Base-by-base conservation (phyloP, 2,113 vertebrate species). In the Nesogale talazaci region DNA sequence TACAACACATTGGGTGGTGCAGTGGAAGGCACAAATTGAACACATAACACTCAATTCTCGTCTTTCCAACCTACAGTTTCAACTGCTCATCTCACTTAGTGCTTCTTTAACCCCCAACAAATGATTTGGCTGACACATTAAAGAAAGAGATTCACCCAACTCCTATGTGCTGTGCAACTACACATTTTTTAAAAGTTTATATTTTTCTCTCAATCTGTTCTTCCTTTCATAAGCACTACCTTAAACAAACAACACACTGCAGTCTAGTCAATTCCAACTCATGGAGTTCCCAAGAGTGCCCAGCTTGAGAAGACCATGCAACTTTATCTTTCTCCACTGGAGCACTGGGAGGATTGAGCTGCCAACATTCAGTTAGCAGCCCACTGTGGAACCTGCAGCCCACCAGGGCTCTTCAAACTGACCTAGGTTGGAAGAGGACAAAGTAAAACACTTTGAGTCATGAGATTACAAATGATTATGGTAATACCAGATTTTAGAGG, bases 401-500 rank as follows among this genome's bases (percentile, higher is more conserved):
- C 20, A 59, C 57, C 14, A 59, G 6, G 20, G 14, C 15, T 59
- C 57, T 46, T 46, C 10, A 6, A 46, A 46, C 42, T 46, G 5
- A 46, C 59, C 63, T 65, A 20, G 25, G 59, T 25, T 65, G 25
- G 63, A 23, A 0, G 5, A 87, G 80, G 6, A 70, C 1, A 88
- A 0, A 67, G 81, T 20, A n/a, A 34, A 72, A 36, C 63, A 34
- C 23, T 74, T 81, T 75, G 11, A 69, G 34, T 76, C 67, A 63
- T 0, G 0, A 92, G 70, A 56, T 29, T 27, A 0, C 0, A 40
- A 31, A 42, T 81, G 93, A 94, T 0, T 4, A 34, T 93, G 94
- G n/a, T 0, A 83, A 69, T 52, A 6, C 69, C 80, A 70, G 85
- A 57, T 92, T 2, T 83, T 46, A 88, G 65, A 96, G 96, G 81